A percentile compares a stretch with the other conserved stretches of the same genome.
phyloP scores from a whole-genome alignment of 2,888 invertebrate species.

The Loripinus fragilis region DNA sequence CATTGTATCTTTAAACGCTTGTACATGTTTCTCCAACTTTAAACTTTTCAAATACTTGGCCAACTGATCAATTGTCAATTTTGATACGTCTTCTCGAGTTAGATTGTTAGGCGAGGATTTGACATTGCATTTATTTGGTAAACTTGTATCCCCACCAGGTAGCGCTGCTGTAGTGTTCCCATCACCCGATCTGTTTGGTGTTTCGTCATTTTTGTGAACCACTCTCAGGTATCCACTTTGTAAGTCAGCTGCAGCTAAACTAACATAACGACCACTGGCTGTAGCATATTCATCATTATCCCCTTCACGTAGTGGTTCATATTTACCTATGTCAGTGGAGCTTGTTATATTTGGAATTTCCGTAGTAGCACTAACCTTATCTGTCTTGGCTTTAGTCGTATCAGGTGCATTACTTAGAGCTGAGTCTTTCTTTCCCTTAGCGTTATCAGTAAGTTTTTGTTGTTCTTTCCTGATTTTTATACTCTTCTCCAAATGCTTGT shows the following conservation, averaged over 20 bases:
- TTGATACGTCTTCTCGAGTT: constrained; percentile 34
- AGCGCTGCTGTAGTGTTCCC: background rate
- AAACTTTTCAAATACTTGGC: constrained; percentile 50
- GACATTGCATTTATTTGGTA: no score
- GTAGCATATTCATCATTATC: no score
- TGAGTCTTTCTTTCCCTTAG: background rate
- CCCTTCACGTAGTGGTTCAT: no score
- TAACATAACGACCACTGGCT: background rate
- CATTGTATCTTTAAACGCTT: constrained; percentile 46
- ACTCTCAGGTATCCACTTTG: background rate
- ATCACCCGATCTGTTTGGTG: background rate
- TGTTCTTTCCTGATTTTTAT: background rate
- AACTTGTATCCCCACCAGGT: background rate
- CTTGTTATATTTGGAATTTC: no score
- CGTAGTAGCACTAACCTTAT: no score
- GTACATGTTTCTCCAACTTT: constrained; percentile 56
- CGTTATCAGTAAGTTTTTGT: background rate
- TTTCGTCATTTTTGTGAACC: background rate
- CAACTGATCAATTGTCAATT: constrained; percentile 58
- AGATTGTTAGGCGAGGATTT: background rate
- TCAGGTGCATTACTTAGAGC: background rate
- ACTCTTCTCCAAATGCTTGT: background rate
- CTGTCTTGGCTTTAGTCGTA: background rate
- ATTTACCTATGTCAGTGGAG: no score
- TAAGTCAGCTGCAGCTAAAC: background rate